These are phyloP conservation scores for Tenualosa ilisha DNA, from an alignment of 2,797 vertebrate species.

Conservation along the genomic window DNA sequence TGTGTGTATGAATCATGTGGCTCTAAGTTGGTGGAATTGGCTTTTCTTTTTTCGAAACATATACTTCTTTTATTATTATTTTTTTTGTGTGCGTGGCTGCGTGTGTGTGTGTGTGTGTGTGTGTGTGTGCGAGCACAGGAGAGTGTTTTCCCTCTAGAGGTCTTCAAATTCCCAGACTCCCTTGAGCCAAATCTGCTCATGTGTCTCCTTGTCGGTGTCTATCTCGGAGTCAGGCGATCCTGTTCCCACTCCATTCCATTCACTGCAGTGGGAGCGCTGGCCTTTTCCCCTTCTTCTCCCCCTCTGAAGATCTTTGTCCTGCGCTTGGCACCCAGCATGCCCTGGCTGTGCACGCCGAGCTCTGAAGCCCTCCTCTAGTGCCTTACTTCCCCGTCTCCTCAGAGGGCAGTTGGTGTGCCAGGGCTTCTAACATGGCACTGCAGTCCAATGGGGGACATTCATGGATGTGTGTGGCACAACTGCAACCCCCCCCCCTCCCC, in stretches of 20 bases:
- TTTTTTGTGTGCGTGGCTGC: background rate
- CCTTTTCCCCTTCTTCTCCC: slow-evolving; percentile 9
- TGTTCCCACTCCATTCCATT: slow-evolving; percentile 13
- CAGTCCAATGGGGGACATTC: background rate
- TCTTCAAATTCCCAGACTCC: slow-evolving; percentile 18
- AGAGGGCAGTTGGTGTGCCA: background rate
- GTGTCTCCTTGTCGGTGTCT: slow-evolving; percentile 14
- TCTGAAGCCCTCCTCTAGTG: background rate
- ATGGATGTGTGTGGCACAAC: background rate
- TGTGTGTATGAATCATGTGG: background rate
- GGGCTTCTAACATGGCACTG: background rate
- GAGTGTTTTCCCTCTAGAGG: slow-evolving; percentile 3
- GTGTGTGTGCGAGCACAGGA: background rate
- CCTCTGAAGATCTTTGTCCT: slow-evolving; percentile 34
- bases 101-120: background rate
- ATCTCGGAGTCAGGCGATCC: slow-evolving; percentile 20
- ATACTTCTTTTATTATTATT: background rate
- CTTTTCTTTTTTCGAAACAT: background rate
- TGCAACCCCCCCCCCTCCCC: background rate
- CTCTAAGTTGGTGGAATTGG: background rate
- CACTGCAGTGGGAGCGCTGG: slow-evolving; percentile 10
- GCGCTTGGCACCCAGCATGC: slow-evolving; percentile 21
- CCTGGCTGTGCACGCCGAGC: slow-evolving; percentile 14
- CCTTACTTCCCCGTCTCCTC: background rate
- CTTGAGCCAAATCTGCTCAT: slow-evolving; percentile 22